Conservation (phyloP, 2,797 vertebrate species). For the Microhierax caerulescens region DNA sequence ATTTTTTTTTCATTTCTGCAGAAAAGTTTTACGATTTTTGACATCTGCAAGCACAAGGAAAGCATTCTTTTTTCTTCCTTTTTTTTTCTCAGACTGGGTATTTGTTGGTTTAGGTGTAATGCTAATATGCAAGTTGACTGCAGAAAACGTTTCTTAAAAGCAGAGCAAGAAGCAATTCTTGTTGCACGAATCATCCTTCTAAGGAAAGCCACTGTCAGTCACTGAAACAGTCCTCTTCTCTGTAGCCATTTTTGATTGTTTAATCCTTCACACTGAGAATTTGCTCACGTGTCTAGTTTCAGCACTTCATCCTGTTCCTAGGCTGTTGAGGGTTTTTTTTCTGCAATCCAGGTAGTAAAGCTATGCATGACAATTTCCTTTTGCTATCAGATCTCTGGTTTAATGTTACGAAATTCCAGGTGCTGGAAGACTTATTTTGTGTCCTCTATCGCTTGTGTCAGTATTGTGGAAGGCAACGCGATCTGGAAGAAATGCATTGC, state of each 20-base stretch:
- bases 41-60: background rate
- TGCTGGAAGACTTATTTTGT: background rate
- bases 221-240: background rate
- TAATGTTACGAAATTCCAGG: background rate
- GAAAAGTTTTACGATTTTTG: background rate
- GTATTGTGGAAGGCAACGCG: background rate
- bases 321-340: accelerated
- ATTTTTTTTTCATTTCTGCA: background rate
- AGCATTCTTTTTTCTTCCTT: background rate
- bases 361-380: background rate
- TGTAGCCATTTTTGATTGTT: background rate
- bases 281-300: conserved; percentile 1
- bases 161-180: background rate
- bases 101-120: background rate
- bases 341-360: background rate
- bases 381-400: background rate
- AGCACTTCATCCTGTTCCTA: background rate
- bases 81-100: background rate
- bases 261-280: conserved; percentile 2
- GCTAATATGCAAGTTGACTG: background rate
- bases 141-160: background rate
- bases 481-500: background rate
- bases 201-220: background rate
- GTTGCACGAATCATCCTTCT: background rate
- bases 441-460: background rate